phyloP scores from a whole-genome alignment of 2,888 invertebrate genomes.

The Epinotia brunnichana region DNA sequence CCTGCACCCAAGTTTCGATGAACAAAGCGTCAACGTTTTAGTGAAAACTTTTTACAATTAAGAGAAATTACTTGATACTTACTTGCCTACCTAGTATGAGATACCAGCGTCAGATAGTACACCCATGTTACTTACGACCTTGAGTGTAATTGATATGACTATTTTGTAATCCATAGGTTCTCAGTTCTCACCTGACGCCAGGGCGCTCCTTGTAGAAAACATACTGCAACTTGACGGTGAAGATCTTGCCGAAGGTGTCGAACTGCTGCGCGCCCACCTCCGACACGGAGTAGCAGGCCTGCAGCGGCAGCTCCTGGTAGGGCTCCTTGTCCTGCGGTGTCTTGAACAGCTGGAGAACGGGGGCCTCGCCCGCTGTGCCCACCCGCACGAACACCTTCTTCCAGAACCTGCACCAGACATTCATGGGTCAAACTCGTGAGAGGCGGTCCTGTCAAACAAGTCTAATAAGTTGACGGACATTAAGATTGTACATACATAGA shows the following conservation, averaged over 20 bases:
- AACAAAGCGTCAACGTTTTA: too few relatives aligned
- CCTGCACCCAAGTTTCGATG: too few relatives aligned
- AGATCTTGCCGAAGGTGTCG: slow-evolving; percentile 99
- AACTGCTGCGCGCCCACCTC: slow-evolving; percentile 98
- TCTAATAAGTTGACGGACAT: too few relatives aligned
- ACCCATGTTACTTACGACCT: too few relatives aligned
- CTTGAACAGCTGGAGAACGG: slow-evolving; percentile 93
- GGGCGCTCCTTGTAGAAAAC: slow-evolving; percentile 99
- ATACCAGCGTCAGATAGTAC: too few relatives aligned
- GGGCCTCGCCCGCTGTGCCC: slow-evolving; percentile 90
- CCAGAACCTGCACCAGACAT: slow-evolving; percentile 90
- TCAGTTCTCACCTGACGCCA: slow-evolving; percentile 86
- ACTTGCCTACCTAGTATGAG: too few relatives aligned
- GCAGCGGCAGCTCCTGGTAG: slow-evolving; percentile 96
- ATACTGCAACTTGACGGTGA: slow-evolving; percentile 98
- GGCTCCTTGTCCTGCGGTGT: slow-evolving; percentile 93
- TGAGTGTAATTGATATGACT: neutral
- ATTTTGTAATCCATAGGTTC: too few relatives aligned
- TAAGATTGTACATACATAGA: too few relatives aligned
- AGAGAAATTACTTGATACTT: too few relatives aligned
- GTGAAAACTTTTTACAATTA: too few relatives aligned
- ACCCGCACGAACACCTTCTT: slow-evolving; percentile 96
- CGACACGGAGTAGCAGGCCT: slow-evolving; percentile 97
- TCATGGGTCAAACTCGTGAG: too few relatives aligned
- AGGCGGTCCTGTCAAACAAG: too few relatives aligned